A percentile compares a stretch with the other conserved stretches of the same genome.
These are phyloP conservation scores for Zosterops borbonicus DNA, from an alignment of 2,113 vertebrate species.

Conservation along the genomic window DNA sequence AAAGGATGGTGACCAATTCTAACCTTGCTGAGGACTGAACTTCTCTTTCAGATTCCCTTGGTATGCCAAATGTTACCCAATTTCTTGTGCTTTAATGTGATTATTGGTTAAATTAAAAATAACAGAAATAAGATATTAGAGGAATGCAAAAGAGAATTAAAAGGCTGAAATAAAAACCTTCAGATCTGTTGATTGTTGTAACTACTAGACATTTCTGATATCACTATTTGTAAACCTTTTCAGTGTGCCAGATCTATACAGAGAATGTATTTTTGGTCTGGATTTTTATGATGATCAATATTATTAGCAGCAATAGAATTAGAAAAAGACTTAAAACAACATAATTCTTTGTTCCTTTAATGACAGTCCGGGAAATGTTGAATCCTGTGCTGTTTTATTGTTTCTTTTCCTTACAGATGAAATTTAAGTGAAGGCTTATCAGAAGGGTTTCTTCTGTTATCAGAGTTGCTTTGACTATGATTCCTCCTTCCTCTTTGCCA, in stretches of 20 bases:
- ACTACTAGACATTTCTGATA: neutral
- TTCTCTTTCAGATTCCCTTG: neutral
- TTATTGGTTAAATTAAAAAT: neutral
- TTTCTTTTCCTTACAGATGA: neutral
- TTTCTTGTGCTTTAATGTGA: neutral
- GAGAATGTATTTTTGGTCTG: neutral
- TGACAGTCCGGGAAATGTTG: neutral
- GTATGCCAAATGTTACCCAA: fast-evolving
- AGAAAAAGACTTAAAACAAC: neutral
- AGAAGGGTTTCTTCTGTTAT: neutral
- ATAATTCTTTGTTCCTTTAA: neutral
- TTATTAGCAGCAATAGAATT: neutral
- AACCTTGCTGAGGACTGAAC: neutral
- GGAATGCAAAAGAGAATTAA: neutral
- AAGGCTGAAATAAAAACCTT: neutral
- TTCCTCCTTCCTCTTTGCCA: slow-evolving; percentile 17
- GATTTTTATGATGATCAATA: neutral
- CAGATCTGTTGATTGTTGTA: neutral
- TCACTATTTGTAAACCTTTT: neutral
- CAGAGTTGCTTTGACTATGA: neutral
- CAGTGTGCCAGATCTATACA: neutral
- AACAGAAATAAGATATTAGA: fast-evolving
- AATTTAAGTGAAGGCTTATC: neutral
- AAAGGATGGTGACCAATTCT: neutral
- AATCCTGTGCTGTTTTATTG: neutral